Conservation (phyloP, 2,888 invertebrate genomes). For the Achlya flavicornis region DNA sequence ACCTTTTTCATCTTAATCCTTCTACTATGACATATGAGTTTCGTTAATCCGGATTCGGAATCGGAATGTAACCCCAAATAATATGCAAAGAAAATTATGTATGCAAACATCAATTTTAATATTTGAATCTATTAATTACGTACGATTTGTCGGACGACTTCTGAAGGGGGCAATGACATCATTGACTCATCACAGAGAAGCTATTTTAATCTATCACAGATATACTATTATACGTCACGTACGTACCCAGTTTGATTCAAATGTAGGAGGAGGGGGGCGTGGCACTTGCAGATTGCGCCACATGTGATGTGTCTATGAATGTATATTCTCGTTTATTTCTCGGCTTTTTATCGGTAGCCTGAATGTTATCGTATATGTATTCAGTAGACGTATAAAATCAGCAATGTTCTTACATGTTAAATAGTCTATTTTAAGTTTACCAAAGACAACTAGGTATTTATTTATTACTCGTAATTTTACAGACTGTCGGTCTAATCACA, state of each 20-base stretch:
- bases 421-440: neutral
- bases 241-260: constrained; percentile 3
- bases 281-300: neutral
- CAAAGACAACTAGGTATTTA: neutral
- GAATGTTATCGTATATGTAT: neutral
- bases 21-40: no score
- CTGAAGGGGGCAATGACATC: neutral
- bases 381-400: neutral
- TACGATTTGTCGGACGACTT: neutral
- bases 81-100: neutral
- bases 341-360: neutral
- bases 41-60: no score
- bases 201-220: constrained; percentile 5
- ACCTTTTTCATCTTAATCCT: no score
- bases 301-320: constrained; percentile 4
- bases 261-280: constrained; percentile 6
- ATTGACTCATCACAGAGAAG: constrained; percentile 2
- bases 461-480: constrained; percentile 22
- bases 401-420: neutral
- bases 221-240: neutral
- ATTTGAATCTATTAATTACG: neutral
- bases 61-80: neutral
- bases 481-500: neutral
- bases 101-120: neutral
- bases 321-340: neutral